Evolutionary conservation across 2,113 vertebrate genomes (phyloP), one percentile per base, ranked within the genome.

Genomic region (Rhynchopsitta pachyrhyncha): DNA sequence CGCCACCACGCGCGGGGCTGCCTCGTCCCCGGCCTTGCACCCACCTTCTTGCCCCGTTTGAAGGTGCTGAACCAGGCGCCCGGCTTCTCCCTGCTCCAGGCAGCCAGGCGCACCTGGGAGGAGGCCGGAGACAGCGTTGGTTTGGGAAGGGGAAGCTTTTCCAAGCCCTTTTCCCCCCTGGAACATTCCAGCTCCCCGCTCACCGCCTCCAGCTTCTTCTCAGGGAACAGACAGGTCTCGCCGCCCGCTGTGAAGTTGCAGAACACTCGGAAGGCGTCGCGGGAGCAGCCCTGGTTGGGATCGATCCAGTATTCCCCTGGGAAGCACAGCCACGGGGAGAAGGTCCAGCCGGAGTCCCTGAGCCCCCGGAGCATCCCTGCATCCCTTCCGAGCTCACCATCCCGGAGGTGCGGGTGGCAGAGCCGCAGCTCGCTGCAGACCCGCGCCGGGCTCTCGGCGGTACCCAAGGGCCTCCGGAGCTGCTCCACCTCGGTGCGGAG

Each of bases 221-320:
- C 99, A 1, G 99, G 99, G 79, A 98, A 97, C 24, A 99, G 98
- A 60, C 99, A 99, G 59, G 99, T 99, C 88, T 99, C 98, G 18
- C 99, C 99, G 10, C 98, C 98, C 1, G 98, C 98, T 0, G 99
- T 99, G 97, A 99, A 99, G 97, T 99, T 99, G 95, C 99, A 99
- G 96, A 98, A 99, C 49, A 99, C 99, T 75, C 97, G 98, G 97
- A 99, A 97, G 8, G 99, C 98, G 50, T 99, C 99, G 39, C 95
- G 89, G 52, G 98, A 80, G 63, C 99, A 99, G 64, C 99, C 99
- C 92, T 99, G 99, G 96, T 99, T 99, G 71, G 99, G 99, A 94
- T 99, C 99, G 57, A 99, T 99, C 99, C 99, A 99, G 93, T 99
- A 99, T 15, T 99, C 98, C 35, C 99, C 99, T 99, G 83, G 52